phyloP scores from a whole-genome alignment of 1,140 invertebrate genomes.

The Maconellicoccus hirsutus region DNA sequence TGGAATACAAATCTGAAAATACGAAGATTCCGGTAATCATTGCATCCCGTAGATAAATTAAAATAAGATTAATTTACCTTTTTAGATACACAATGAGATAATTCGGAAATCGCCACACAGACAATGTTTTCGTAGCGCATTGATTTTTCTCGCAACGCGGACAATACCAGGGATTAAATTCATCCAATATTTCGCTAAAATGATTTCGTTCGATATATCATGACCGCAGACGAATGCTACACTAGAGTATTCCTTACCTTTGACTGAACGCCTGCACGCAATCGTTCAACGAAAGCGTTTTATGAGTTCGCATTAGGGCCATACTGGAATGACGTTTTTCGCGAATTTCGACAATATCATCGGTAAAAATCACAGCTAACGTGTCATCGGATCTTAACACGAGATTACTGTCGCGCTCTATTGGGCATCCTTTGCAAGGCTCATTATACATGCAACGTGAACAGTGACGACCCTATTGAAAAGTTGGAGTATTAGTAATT shows the following conservation, averaged over 20 bases:
- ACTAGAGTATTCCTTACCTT: slow-evolving; percentile 36
- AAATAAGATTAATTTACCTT: too few relatives aligned
- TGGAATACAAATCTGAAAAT: slow-evolving; percentile 63
- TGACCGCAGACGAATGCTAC: neutral
- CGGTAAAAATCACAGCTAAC: slow-evolving; percentile 42
- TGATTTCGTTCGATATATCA: slow-evolving; percentile 25
- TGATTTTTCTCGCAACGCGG: slow-evolving; percentile 52
- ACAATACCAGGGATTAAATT: slow-evolving; percentile 61
- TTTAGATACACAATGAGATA: slow-evolving; percentile 60
- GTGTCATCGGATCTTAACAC: slow-evolving; percentile 45
- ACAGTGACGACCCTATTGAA: slow-evolving; percentile 46
- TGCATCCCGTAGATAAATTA: neutral
- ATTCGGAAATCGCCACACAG: slow-evolving; percentile 55
- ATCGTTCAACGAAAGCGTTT: slow-evolving; percentile 48
- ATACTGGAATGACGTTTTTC: slow-evolving; percentile 36
- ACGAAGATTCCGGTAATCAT: too few relatives aligned
- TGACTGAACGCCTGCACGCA: slow-evolving; percentile 58
- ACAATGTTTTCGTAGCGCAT: slow-evolving; percentile 56
- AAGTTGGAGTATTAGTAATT: neutral
- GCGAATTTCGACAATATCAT: slow-evolving; percentile 23
- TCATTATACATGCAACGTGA: slow-evolving; percentile 47
- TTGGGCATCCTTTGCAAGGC: slow-evolving; percentile 49
- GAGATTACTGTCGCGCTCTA: slow-evolving; percentile 41
- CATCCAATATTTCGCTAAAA: slow-evolving; percentile 51
- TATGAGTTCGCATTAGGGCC: slow-evolving; percentile 37